phyloP scores from a whole-genome alignment of 1,140 invertebrate species.

The Heliconius eleuchia region DNA sequence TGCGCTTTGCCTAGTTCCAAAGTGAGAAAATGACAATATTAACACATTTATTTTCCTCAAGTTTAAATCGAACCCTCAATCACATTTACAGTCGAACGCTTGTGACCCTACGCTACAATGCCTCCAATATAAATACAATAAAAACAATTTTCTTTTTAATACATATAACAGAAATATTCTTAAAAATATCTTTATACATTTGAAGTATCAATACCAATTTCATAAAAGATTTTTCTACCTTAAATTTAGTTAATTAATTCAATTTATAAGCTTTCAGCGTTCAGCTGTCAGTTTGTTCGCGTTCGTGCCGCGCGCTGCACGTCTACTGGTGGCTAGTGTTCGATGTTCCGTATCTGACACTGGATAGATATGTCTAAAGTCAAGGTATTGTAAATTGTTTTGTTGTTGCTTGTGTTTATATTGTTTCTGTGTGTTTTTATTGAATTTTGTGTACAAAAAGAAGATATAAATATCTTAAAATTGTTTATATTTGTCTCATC shows the following conservation, averaged over 20 bases:
- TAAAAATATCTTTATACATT: background rate
- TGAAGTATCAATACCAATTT: background rate
- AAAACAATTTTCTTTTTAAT: no score
- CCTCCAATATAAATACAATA: no score
- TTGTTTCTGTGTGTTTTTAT: conserved; percentile 15
- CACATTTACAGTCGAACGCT: no score
- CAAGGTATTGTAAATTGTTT: conserved; percentile 57
- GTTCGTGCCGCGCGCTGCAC: background rate
- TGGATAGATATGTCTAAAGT: conserved; percentile 62
- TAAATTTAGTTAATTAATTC: conserved; percentile 2
- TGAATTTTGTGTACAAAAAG: no score
- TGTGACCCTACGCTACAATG: no score
- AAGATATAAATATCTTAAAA: no score
- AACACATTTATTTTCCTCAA: no score
- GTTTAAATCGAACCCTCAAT: no score
- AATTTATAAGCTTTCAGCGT: background rate
- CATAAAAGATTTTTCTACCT: background rate
- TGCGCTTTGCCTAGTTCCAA: no score
- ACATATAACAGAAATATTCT: no score
- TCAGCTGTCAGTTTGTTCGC: background rate
- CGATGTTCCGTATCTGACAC: background rate
- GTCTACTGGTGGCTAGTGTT: background rate
- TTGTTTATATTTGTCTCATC: no score
- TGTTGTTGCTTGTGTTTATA: conserved; percentile 35
- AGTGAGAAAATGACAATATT: no score